Conservation (phyloP, 2,113 vertebrate species). For the Callipepla californica region DNA sequence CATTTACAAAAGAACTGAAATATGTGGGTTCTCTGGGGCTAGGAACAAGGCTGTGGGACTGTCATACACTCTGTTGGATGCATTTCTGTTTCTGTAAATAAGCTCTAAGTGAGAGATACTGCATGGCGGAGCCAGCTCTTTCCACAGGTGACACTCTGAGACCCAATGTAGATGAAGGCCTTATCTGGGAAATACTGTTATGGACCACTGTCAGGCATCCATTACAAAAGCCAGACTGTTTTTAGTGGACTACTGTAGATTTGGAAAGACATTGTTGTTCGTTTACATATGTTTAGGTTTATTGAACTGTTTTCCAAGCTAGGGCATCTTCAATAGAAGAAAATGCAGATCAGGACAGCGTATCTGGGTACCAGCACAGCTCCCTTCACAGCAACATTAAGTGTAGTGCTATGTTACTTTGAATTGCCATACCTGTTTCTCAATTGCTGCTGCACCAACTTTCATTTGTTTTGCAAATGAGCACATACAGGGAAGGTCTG, state of each 20-base stretch:
- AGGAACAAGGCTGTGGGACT: background rate
- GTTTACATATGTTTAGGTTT: background rate
- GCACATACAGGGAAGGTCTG: background rate
- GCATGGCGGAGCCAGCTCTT: background rate
- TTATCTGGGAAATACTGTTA: background rate
- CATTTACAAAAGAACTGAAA: background rate
- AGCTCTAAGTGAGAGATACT: background rate
- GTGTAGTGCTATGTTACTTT: background rate
- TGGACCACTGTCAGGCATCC: background rate
- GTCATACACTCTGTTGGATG: background rate
- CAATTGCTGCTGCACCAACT: background rate
- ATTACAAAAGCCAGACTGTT: background rate
- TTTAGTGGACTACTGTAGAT: background rate
- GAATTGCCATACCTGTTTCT: background rate
- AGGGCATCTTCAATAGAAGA: background rate
- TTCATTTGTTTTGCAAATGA: background rate
- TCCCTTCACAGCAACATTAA: background rate
- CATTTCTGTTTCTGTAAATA: background rate
- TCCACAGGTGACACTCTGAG: background rate
- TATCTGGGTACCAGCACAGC: background rate
- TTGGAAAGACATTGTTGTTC: background rate
- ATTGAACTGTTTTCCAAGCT: background rate
- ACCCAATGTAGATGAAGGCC: fast-evolving
- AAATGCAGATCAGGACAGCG: background rate
- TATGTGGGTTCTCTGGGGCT: background rate